Conservation (phyloP, 1,140 invertebrate species). For the Octopus sinensis region DNA sequence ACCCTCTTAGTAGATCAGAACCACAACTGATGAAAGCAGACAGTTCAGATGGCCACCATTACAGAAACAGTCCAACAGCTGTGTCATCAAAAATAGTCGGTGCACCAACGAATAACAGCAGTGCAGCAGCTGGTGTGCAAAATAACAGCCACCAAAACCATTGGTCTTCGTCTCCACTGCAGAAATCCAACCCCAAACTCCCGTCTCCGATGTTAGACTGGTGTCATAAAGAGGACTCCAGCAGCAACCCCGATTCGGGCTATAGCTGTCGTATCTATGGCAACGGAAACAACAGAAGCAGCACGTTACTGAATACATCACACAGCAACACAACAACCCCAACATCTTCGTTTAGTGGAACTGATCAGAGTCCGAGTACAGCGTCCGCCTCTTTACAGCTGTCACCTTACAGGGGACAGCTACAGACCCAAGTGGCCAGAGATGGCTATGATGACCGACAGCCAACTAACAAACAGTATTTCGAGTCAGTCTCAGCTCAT, state of each 20-base stretch:
- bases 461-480: neutral
- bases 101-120: too few species aligned
- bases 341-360: conserved; percentile 46
- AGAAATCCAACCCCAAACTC: too few species aligned
- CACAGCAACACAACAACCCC: conserved; percentile 42
- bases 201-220: too few species aligned
- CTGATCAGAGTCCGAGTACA: conserved; percentile 34
- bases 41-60: neutral
- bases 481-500: conserved; percentile 21
- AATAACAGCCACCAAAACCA: too few species aligned
- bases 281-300: conserved; percentile 16
- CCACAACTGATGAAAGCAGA: too few species aligned
- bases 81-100: too few species aligned
- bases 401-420: neutral
- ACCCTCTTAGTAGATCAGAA: too few species aligned
- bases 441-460: neutral
- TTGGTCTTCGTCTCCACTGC: too few species aligned
- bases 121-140: too few species aligned
- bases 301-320: conserved; percentile 17
- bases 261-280: conserved; percentile 50
- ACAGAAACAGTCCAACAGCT: too few species aligned
- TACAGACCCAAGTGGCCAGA: neutral
- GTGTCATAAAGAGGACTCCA: conserved; percentile 42
- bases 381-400: neutral
- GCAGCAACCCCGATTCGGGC: conserved; percentile 54